phyloP scores from a whole-genome alignment of 2,113 vertebrate species.

The Lophura nycthemera region DNA sequence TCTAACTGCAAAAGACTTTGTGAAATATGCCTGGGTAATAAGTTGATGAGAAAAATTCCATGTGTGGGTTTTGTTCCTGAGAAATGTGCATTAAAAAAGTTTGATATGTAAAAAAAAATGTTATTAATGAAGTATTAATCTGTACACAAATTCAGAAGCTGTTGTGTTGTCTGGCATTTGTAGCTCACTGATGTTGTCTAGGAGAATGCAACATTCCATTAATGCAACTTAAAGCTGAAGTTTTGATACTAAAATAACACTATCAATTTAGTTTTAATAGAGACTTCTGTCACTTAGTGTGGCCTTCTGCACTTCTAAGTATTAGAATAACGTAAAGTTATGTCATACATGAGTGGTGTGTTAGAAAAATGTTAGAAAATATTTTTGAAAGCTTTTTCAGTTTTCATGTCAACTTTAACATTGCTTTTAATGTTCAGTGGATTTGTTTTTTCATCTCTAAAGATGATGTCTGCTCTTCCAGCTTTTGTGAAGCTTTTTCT shows the following conservation, averaged over 20 bases:
- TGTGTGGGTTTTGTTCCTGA: not conserved
- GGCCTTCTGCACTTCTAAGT: not conserved
- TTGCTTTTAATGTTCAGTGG: not conserved
- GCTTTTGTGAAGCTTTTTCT: not conserved
- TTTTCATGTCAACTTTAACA: not conserved
- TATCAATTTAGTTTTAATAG: not conserved
- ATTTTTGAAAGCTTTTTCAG: not conserved
- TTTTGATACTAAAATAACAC: not conserved
- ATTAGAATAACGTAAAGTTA: not conserved
- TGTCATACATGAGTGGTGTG: not conserved
- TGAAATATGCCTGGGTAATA: not conserved
- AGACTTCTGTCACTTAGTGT: not conserved
- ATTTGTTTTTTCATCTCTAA: not conserved
- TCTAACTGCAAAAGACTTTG: not conserved
- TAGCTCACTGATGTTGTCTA: not conserved
- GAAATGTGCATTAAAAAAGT: accelerated
- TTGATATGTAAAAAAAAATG: not conserved
- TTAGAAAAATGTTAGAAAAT: not conserved
- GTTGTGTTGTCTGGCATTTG: not conserved
- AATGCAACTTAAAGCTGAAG: not conserved
- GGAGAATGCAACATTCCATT: not conserved
- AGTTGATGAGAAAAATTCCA: not conserved
- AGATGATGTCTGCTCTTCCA: not conserved
- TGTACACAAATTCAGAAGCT: not conserved
- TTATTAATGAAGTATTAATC: not conserved